These are phyloP conservation scores for Prionailurus viverrinus DNA, from an alignment of 2,113 vertebrate species.

Conservation along the genomic window DNA sequence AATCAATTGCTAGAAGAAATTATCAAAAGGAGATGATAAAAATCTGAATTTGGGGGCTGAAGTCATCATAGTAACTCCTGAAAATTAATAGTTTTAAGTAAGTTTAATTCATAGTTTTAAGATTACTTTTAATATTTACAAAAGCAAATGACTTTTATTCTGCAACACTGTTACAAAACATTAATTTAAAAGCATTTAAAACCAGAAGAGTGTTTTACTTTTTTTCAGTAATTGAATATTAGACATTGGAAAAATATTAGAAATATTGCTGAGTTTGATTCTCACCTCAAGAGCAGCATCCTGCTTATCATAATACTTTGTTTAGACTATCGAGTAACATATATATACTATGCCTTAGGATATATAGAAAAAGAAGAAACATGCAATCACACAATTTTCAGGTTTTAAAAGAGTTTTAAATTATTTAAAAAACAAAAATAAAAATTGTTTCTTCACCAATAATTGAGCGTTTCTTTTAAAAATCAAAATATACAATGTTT, in stretches of 20 bases:
- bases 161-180: neutral
- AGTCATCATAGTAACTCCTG: neutral
- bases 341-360: neutral
- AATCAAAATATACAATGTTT: neutral
- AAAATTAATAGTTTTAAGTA: neutral
- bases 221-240: neutral
- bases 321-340: neutral
- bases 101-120: neutral
- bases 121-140: neutral
- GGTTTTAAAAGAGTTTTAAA: neutral
- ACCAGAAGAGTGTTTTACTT: neutral
- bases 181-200: slow-evolving; percentile 12
- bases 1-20: neutral
- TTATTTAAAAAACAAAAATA: too few relatives aligned
- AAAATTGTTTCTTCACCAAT: neutral
- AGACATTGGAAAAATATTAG: neutral
- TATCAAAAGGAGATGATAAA: neutral
- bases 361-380: neutral
- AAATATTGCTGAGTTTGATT: neutral
- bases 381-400: neutral
- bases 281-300: neutral
- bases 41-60: slow-evolving; percentile 13
- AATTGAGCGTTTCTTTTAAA: neutral
- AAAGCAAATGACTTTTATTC: neutral
- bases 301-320: neutral